These are phyloP conservation scores for Lordiphosa fenestrarum DNA, from an alignment of 2,888 invertebrate genomes.

Conservation along the genomic window DNA sequence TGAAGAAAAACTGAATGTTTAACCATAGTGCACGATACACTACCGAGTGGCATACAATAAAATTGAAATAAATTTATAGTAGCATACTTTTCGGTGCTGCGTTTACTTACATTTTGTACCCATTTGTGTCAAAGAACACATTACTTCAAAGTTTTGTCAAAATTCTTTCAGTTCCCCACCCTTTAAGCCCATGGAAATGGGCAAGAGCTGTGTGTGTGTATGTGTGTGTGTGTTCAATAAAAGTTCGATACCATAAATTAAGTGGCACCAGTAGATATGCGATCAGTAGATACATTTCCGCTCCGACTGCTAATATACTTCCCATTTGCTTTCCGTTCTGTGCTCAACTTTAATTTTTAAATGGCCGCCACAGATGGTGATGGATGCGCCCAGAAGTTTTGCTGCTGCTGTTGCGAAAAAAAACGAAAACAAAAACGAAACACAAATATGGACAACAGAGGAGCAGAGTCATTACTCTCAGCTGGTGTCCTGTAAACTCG, in stretches of 20 bases:
- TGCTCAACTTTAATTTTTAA: slow-evolving; percentile 42
- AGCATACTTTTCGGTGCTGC: no score
- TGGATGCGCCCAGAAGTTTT: slow-evolving; percentile 13
- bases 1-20: no score
- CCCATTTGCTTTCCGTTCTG: slow-evolving; percentile 71
- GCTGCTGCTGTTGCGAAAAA: slow-evolving; percentile 2
- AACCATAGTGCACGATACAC: no score
- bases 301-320: slow-evolving; percentile 77
- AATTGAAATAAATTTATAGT: no score
- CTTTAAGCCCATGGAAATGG: no score
- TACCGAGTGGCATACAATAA: no score
- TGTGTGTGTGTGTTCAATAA: slow-evolving; percentile 76
- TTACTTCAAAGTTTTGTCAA: no score
- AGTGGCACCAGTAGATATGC: slow-evolving; percentile 53
- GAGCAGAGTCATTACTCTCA: slow-evolving; percentile 70
- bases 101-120: no score
- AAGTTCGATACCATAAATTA: slow-evolving; percentile 79
- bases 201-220: no score
- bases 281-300: slow-evolving; percentile 79
- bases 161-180: no score
- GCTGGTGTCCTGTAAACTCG: slow-evolving; percentile 65
- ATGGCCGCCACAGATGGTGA: slow-evolving; percentile 35
- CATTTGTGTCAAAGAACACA: no score
- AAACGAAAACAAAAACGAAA: slow-evolving; percentile 7
- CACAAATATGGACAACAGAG: slow-evolving; percentile 39